phyloP scores from a whole-genome alignment of 2,113 vertebrate genomes.

The Alethe castanea region DNA sequence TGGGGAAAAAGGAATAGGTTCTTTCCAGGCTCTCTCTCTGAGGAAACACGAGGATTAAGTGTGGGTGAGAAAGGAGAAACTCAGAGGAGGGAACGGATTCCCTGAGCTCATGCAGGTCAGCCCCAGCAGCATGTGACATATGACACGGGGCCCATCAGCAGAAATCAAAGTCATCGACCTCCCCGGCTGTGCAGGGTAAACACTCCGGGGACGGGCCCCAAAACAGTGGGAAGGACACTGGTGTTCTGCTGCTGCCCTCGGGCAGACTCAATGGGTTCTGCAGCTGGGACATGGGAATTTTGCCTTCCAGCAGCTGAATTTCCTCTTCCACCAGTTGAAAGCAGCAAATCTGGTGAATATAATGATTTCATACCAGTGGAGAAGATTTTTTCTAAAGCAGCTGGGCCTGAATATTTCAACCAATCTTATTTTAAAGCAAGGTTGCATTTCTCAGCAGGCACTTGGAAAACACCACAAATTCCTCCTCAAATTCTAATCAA shows the following conservation, averaged over 20 bases:
- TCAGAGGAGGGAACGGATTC: background rate
- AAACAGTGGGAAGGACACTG: background rate
- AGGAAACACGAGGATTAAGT: background rate
- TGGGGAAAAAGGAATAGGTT: background rate
- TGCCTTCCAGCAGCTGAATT: background rate
- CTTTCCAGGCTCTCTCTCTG: rapidly evolving
- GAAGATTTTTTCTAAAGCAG: background rate
- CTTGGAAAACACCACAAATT: background rate
- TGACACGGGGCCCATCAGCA: background rate
- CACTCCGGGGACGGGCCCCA: rapidly evolving
- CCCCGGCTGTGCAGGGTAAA: background rate
- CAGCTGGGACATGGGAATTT: rapidly evolving
- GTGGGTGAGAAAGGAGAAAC: background rate
- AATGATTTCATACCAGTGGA: rapidly evolving
- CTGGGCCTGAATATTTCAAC: background rate
- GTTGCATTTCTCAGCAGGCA: background rate
- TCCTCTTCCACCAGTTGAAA: background rate
- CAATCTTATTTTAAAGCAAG: background rate
- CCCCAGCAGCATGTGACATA: background rate
- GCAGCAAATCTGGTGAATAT: background rate
- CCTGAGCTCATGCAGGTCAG: background rate
- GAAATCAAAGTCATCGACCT: background rate
- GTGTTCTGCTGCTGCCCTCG: background rate
- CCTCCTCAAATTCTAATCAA: background rate
- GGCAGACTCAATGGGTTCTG: background rate